A percentile compares a stretch with the other conserved stretches of the same genome.
These are phyloP conservation scores for Drosophila mauritiana DNA, from an alignment of 1,140 invertebrate genomes.

Conservation along the genomic window DNA sequence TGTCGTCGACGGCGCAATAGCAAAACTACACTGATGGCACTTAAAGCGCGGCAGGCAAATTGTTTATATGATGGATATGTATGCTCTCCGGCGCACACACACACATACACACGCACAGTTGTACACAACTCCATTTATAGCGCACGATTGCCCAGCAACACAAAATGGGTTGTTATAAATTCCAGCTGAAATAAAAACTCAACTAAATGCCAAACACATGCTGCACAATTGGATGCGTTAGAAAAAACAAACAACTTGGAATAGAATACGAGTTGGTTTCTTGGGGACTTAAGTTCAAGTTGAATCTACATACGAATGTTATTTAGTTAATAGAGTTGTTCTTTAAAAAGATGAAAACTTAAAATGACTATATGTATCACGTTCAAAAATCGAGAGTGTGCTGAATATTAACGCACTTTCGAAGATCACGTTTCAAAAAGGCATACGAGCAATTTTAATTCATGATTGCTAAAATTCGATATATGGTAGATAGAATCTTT, in stretches of 20 bases:
- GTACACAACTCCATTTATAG: conserved; percentile 60
- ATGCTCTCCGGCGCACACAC: conserved; percentile 2
- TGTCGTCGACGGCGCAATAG: conserved; percentile 27
- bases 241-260: conserved; percentile 20
- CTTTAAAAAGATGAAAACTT: no score
- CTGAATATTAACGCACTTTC: no score
- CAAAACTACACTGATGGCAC: conserved; percentile 41
- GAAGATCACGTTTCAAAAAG: no score
- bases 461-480: no score
- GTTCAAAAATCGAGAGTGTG: no score
- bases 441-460: no score
- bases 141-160: conserved; percentile 59
- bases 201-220: conserved; percentile 69
- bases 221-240: conserved; percentile 50
- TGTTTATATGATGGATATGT: conserved; percentile 67
- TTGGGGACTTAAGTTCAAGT: neutral
- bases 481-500: no score
- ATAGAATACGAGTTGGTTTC: neutral
- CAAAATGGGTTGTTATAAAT: conserved; percentile 35
- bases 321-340: neutral
- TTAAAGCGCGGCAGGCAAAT: conserved; percentile 56
- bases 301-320: neutral
- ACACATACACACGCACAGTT: neutral
- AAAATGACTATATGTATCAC: no score
- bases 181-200: conserved; percentile 20